Percentiles rank a stretch among this genome's conserved stretches.
Conservation (phyloP, 2,888 invertebrate species). For the Melieria omissa region DNA sequence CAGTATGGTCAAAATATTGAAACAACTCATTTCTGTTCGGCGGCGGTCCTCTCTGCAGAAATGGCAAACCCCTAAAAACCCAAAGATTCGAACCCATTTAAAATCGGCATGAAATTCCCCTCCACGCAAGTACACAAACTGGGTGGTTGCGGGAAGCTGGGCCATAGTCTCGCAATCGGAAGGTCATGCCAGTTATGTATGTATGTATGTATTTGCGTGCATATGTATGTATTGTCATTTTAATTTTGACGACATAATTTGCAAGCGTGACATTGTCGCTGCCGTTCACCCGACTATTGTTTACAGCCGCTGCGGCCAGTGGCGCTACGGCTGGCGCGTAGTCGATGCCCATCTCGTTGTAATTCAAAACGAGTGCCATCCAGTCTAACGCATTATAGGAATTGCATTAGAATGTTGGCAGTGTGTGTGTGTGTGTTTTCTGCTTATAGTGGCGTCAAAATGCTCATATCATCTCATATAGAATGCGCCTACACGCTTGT, state of each 20-base stretch:
- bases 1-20: no score
- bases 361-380: conserved; percentile 27
- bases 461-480: no score
- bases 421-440: background rate
- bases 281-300: conserved; percentile 5
- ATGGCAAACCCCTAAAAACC: no score
- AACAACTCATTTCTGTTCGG: no score
- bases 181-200: background rate
- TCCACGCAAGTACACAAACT: no score
- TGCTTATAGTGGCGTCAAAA: no score
- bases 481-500: no score
- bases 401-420: background rate
- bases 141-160: no score
- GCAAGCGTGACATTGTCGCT: background rate
- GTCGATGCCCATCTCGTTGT: background rate
- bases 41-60: no score
- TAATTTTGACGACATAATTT: background rate
- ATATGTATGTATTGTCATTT: background rate
- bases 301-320: background rate
- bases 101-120: no score
- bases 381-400: conserved; percentile 14
- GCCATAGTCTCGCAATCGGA: no score
- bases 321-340: background rate
- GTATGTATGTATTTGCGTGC: background rate
- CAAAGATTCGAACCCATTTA: no score